Conservation (phyloP, 2,797 vertebrate genomes). For the Neosilurus hyrtlii region DNA sequence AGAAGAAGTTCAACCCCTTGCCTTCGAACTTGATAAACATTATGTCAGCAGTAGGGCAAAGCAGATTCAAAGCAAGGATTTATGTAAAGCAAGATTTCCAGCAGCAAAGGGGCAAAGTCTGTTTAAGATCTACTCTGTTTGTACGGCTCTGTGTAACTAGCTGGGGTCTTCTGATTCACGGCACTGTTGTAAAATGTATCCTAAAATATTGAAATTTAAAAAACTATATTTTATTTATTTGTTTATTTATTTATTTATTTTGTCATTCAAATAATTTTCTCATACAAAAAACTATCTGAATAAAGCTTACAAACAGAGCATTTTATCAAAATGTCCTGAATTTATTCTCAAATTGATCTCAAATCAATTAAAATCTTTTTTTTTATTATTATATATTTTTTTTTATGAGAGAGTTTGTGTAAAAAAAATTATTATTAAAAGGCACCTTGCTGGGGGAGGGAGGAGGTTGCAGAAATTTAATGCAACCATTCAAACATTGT, state of each 20-base stretch:
- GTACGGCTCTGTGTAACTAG: not conserved
- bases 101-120: constrained; percentile 30
- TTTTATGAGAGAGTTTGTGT: too few species aligned
- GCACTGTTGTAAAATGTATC: not conserved
- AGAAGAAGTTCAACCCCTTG: constrained; percentile 16
- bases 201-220: not conserved
- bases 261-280: too few species aligned
- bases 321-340: not conserved
- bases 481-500: not conserved
- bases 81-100: constrained; percentile 11
- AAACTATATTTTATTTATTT: too few species aligned
- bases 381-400: too few species aligned
- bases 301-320: too few species aligned
- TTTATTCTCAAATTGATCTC: not conserved
- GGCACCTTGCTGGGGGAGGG: too few species aligned
- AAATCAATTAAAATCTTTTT: too few species aligned
- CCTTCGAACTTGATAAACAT: constrained; percentile 30
- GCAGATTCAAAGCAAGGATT: constrained; percentile 20
- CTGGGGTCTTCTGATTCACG: not conserved
- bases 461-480: too few species aligned
- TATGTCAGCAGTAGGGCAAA: constrained; percentile 20
- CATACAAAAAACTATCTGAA: too few species aligned
- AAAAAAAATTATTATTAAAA: too few species aligned
- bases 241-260: too few species aligned
- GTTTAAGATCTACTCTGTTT: constrained; percentile 16